Percentiles rank a stretch among this genome's conserved stretches.
Conservation (phyloP, 1,140 invertebrate species). For the Proctacanthus coquilletti region DNA sequence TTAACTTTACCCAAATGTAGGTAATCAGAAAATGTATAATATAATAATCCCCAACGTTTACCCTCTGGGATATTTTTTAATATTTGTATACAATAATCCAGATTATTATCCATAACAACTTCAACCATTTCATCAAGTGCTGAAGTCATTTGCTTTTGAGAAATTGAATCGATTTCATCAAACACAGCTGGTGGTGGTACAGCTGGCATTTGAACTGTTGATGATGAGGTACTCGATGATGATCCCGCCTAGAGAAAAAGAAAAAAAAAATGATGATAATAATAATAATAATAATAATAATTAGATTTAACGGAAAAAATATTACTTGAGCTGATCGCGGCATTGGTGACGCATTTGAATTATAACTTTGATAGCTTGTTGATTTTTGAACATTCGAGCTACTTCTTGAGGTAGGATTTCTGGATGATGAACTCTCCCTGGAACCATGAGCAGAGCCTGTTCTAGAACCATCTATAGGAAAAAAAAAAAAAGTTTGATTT, state of each 20-base stretch:
- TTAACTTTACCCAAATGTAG: conserved; percentile 30
- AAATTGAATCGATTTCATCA: conserved; percentile 10
- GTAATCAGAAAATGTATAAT: conserved; percentile 22
- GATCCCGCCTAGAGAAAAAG: background rate
- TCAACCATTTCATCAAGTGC: conserved; percentile 23
- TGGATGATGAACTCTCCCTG: conserved; percentile 26
- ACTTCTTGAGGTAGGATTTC: conserved; percentile 10
- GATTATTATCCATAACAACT: conserved; percentile 3
- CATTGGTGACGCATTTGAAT: conserved; percentile 13
- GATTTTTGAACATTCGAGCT: conserved; percentile 18
- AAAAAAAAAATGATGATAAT: background rate
- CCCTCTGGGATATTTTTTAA: conserved; percentile 10
- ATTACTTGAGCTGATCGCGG: no score
- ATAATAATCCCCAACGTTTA: conserved; percentile 18
- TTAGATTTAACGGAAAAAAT: background rate
- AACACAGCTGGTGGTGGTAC: conserved; percentile 15
- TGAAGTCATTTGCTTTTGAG: conserved; percentile 17
- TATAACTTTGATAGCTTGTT: conserved; percentile 24
- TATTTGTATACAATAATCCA: background rate
- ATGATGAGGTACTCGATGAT: conserved; percentile 2
- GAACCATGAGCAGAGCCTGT: conserved; percentile 40
- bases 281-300: no score
- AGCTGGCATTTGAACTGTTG: conserved; percentile 6
- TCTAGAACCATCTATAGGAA: conserved; percentile 32
- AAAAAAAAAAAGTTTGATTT: conserved; percentile 2